phyloP scores from a whole-genome alignment of 92 coral and sea anemone genomes.

The Galaxea fascicularis region DNA sequence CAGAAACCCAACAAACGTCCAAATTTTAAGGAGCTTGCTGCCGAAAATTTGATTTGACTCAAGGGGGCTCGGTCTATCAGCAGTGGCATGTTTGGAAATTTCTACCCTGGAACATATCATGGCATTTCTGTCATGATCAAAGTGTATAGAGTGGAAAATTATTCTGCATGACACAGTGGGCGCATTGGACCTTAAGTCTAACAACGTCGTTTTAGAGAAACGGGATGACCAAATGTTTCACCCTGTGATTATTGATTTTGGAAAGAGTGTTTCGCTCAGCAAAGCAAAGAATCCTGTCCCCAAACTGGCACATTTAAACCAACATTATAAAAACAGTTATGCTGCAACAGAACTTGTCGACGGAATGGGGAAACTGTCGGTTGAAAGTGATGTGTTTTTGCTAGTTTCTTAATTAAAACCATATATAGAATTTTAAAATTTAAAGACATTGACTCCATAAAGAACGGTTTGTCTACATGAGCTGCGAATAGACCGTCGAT shows the following conservation, averaged over 20 bases:
- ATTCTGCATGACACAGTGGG: neutral
- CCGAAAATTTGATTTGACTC: constrained; percentile 31
- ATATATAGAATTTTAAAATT: neutral
- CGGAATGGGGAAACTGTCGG: constrained; percentile 45
- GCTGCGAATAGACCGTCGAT: constrained; percentile 17
- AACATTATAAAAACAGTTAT: constrained; percentile 22
- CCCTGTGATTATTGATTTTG: constrained; percentile 34
- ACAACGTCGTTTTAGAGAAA: neutral
- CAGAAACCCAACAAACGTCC: neutral
- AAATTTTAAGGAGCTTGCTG: neutral
- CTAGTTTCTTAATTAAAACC: constrained; percentile 27
- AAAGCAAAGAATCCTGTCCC: constrained; percentile 24
- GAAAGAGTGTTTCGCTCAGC: constrained; percentile 19
- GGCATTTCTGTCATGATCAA: constrained; percentile 42
- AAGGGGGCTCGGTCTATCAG: constrained; percentile 17
- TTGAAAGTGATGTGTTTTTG: constrained; percentile 29
- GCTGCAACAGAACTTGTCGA: constrained; percentile 38
- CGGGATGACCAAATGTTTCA: neutral
- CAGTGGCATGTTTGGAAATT: constrained; percentile 56
- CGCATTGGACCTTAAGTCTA: constrained; percentile 1
- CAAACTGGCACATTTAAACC: constrained; percentile 16
- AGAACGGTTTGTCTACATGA: neutral
- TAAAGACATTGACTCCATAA: neutral
- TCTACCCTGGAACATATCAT: constrained; percentile 50
- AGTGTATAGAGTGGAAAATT: constrained; percentile 28